Conservation (phyloP, 2,888 invertebrate genomes). For the Hofmannophila pseudospretella region DNA sequence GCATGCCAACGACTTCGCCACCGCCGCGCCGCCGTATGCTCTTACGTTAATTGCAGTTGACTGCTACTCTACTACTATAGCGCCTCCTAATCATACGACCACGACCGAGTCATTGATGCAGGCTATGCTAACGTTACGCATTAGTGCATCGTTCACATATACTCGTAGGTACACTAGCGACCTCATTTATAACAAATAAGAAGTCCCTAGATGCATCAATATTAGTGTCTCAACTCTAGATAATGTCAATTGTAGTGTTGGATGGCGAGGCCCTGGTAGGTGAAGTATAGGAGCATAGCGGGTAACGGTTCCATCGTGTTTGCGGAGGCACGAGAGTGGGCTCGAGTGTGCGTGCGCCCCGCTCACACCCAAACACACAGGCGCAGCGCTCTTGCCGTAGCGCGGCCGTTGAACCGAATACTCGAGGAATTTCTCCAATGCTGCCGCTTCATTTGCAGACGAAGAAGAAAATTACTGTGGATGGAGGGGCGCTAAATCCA, state of each 20-base stretch:
- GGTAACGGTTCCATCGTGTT: conserved; percentile 72
- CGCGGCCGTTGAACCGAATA: conserved; percentile 76
- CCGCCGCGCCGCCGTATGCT: conserved; percentile 20
- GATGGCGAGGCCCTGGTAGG: conserved; percentile 40
- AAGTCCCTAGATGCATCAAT: neutral
- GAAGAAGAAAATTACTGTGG: conserved; percentile 59
- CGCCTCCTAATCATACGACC: neutral
- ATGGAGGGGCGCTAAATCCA: conserved; percentile 26
- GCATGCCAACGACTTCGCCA: conserved; percentile 29
- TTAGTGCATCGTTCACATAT: neutral
- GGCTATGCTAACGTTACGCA: neutral
- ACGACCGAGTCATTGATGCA: neutral
- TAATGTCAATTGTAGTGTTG: conserved; percentile 12
- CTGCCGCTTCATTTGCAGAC: conserved; percentile 52
- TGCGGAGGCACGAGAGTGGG: conserved; percentile 55
- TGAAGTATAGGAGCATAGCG: conserved; percentile 52
- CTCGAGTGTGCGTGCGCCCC: conserved; percentile 58
- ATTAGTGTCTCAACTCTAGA: neutral
- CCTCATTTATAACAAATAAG: too few relatives aligned
- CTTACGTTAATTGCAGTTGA: conserved; percentile 37
- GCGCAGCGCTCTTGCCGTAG: conserved; percentile 53
- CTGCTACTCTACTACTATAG: conserved; percentile 1
- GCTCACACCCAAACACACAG: conserved; percentile 52
- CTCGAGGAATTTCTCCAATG: conserved; percentile 74
- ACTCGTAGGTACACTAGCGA: too few relatives aligned